Evolutionary conservation across 1,140 invertebrate species (phyloP), one percentile per base, ranked within the genome.

Genomic region (Hirudo medicinalis): DNA sequence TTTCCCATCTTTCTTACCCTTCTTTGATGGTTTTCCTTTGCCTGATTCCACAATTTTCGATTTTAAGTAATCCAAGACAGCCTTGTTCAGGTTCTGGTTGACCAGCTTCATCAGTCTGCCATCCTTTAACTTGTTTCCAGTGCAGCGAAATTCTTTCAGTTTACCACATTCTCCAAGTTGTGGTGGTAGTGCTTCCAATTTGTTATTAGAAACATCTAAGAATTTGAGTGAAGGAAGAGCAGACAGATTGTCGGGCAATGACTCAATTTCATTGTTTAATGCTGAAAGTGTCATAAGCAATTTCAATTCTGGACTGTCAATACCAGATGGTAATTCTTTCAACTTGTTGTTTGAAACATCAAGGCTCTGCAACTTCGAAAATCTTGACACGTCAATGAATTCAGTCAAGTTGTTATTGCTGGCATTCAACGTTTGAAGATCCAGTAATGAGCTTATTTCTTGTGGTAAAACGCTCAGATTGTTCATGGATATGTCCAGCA

Each of bases 311-410:
- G 82, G 75, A 74, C 85, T 80, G 75, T 86, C 88, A 17, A 90
- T 77, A 55, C 76, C 78, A 68, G 87, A 84, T 15, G 89, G 86
- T 75, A 91, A 88, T 15, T 72, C 72, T 17, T 82, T 79, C 40
- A 91, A 80, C 75, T 86, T 82, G 78, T 91, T 91, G 70, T 87
- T 84, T 0, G 88, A 88, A 29, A 89, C 76, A 79, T 90, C 85
- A 11, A 85, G 63, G 6, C 78, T 75, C 55, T 80, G 79, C n/a
- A 82, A 71, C 6, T 90, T 88, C 19, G 79, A 82, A 73, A 92
- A 79, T 57, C 85, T 85, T 0, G 79, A 77, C 49, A 88, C 80
- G 70, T 83, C 80, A 0, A 89, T 89, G 74, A 91, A 83, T 4
- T 76, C 73, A 20, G 78, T 79, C 0, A 91, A 81, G 70, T 85